Percentiles rank a stretch among this genome's conserved stretches.
Evolutionary conservation across 2,888 invertebrate species (phyloP).

Genomic region (Caenorhabditis sp.): DNA sequence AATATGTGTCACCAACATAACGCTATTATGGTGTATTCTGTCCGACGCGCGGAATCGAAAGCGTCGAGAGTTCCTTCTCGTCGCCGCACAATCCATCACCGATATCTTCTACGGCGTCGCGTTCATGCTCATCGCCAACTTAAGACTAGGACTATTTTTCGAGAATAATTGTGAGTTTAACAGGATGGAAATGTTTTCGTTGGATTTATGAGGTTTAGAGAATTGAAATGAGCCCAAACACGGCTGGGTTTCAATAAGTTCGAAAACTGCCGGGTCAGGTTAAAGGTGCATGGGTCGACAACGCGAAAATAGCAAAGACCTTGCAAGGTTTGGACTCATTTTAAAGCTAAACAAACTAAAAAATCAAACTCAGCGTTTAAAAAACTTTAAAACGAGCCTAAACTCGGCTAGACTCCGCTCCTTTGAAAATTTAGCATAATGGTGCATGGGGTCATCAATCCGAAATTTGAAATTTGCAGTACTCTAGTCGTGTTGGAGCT

Average conservation of each 20-base stretch:
- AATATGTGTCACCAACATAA: constrained; percentile 64
- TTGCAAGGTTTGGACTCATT: background rate
- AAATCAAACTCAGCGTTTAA: background rate
- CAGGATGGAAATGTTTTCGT: background rate
- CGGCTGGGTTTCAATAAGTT: background rate
- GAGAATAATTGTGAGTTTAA: constrained; percentile 52
- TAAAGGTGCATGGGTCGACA: background rate
- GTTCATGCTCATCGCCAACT: constrained; percentile 69
- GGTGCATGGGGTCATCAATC: background rate
- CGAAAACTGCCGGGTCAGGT: background rate
- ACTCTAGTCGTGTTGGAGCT: background rate
- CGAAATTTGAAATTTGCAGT: background rate
- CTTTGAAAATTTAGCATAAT: background rate
- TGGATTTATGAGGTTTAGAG: background rate
- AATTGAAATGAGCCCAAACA: background rate
- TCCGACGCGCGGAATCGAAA: constrained; percentile 62
- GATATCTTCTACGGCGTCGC: constrained; percentile 67
- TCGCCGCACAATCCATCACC: constrained; percentile 65
- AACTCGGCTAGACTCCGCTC: background rate
- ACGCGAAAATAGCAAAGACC: too few species aligned
- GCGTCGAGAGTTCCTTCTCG: constrained; percentile 66
- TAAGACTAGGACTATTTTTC: constrained; percentile 56
- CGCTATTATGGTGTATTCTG: constrained; percentile 63
- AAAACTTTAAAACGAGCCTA: background rate
- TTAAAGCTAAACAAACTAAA: background rate